Evolutionary conservation across 2,797 vertebrate species (phyloP), one percentile per base, ranked within the genome.

Genomic region (Epinephelus coioides): DNA sequence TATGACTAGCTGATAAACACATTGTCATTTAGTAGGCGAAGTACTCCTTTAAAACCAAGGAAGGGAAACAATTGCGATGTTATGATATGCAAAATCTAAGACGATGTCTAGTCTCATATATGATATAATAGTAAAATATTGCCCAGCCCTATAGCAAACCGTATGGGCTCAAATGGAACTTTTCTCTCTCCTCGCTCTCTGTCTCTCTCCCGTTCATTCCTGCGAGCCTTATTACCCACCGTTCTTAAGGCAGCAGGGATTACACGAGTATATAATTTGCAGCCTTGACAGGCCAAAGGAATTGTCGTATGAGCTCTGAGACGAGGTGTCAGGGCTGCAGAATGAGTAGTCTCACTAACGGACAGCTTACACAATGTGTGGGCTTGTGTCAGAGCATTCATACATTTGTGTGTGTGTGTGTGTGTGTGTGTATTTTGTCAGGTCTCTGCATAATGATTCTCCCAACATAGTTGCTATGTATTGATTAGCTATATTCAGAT

Each of bases 231-330:
- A 90, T 86, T 90, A 88, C 86, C 63, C 62, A 23, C 56, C 76
- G 53, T 84, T 85, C 76, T 80, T 84, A 90, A 83, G 73, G 78
- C 75, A 49, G 73, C 69, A 56, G 76, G 90, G 88, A 92, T 93
- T 92, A 93, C 73, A 82, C 59, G 78, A 89, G 81, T 90, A 75
- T 90, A 89, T 91, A 81, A 91, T 90, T 92, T 86, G 56, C 78
- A 87, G 72, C 46, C 74, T 75, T 92, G 90, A 89, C 88, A 83
- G 92, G 85, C 78, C 80, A 88, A 91, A 91, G 85, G 89, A 91
- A 88, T 88, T 91, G 86, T 84, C 59, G 30, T 71, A 57, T 75
- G 83, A 88, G 81, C 84, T 81, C 67, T n/a, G 61, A 86, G 85
- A 92, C 76, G 60, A 86, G 84, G 83, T 89, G 89, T 90, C 87